Conservation (phyloP, 64 coral and sea anemone species). For the Pachyseris speciosa region DNA sequence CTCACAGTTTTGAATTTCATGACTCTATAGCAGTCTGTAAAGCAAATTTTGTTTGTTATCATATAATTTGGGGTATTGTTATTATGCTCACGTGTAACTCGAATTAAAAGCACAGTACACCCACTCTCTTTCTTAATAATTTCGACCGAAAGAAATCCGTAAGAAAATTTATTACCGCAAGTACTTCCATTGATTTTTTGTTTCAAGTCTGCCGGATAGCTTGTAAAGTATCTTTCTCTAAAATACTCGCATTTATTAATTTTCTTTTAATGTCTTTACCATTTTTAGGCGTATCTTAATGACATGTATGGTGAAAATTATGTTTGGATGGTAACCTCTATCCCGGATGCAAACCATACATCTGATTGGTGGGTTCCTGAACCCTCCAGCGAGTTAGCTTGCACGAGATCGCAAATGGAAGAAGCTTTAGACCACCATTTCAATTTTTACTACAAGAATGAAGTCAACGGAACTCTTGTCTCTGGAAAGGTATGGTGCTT, state of each 20-base stretch:
- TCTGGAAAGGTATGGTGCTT: constrained; percentile 51
- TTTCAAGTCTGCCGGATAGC: too few relatives aligned
- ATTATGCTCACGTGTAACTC: too few relatives aligned
- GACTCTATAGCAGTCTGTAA: too few relatives aligned
- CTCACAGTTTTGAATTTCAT: too few relatives aligned
- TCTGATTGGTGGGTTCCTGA: constrained; percentile 48
- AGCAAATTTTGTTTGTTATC: too few relatives aligned
- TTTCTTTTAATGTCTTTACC: not conserved
- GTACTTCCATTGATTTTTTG: too few relatives aligned
- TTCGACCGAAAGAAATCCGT: too few relatives aligned
- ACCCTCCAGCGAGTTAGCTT: not conserved
- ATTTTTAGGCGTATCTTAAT: constrained; percentile 38
- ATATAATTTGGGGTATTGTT: too few relatives aligned
- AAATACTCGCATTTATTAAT: too few relatives aligned
- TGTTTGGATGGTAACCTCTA: constrained; percentile 30
- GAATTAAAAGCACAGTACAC: too few relatives aligned
- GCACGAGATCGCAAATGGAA: constrained; percentile 25
- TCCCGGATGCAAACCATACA: constrained; percentile 18
- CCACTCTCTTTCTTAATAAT: too few relatives aligned
- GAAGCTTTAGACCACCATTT: constrained; percentile 30
- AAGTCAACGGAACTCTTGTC: constrained; percentile 18
- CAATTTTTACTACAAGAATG: constrained; percentile 37
- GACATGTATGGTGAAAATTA: constrained; percentile 23
- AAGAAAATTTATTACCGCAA: too few relatives aligned
- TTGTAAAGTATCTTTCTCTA: not conserved